Percentiles rank a stretch among this genome's conserved stretches.
phyloP scores from a whole-genome alignment of 2,797 vertebrate genomes.

The Cossypha heuglini region DNA sequence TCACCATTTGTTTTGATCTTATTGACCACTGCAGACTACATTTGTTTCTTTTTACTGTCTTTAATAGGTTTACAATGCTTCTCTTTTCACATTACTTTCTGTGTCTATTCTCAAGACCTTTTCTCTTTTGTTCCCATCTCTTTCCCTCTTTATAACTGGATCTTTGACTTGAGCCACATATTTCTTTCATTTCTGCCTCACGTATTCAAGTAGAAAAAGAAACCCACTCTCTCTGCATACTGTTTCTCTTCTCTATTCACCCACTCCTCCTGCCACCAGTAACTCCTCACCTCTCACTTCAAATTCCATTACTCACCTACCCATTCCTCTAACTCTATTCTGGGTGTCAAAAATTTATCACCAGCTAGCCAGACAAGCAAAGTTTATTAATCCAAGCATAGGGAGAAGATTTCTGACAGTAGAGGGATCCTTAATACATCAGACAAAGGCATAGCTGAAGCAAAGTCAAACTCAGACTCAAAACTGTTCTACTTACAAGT shows the following conservation, averaged over 20 bases:
- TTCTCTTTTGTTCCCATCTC: neutral
- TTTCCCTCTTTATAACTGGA: neutral
- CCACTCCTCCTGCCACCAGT: neutral
- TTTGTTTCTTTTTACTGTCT: neutral
- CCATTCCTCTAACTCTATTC: neutral
- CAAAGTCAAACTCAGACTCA: neutral
- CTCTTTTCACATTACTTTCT: neutral
- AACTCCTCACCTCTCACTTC: neutral
- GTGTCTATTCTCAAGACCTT: neutral
- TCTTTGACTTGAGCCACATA: neutral
- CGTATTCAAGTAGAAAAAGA: neutral
- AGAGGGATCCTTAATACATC: slow-evolving; percentile 63
- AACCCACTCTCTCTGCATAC: neutral
- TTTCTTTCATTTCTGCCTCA: neutral
- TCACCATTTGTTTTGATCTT: neutral
- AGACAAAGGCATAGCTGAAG: slow-evolving; percentile 5
- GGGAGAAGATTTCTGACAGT: slow-evolving; percentile 57
- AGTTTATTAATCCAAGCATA: neutral
- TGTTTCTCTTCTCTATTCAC: neutral
- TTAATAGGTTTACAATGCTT: neutral
- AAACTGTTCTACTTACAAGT: neutral
- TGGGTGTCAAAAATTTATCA: neutral
- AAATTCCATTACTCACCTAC: neutral
- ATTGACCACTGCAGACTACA: neutral
- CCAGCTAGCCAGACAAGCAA: neutral